Evolutionary conservation across 2,888 invertebrate species (phyloP), one percentile per base, ranked within the genome.

Genomic region (Sarcophaga subvicina): DNA sequence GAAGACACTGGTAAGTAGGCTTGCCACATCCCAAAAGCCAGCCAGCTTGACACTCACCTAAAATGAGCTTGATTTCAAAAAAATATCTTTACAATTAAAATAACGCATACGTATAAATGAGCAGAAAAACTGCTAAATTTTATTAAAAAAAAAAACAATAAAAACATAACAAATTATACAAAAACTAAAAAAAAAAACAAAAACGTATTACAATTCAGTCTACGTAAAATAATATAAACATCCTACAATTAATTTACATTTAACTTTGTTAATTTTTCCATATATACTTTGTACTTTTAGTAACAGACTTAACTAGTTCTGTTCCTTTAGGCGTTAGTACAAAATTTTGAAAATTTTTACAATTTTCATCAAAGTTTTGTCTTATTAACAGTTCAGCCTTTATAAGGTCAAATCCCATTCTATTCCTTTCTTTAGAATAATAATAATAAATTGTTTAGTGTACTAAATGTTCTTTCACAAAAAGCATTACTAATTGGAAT

Each of bases 351-450:
- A 69, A 45, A 47, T 71, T 63, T 63, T 70, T 63, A 71, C 63
- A 70, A 70, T 45, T 72, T 67, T 20, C 62, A 62, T 73, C 62
- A 63, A 73, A 62, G n/a, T 73, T 73, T 45, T 45, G 62, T 62
- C 73, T 47, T 47, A 47, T 47, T 47, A 47, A 47, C 47, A 47
- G 47, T 47, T 80, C 79, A 72, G 71, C 71, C 59, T 80, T 80
- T 72, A 71, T 80, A 37, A 71, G 71, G 37, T 80, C 79, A 59
- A 80, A 80, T 14, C 47, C 45, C 79, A 80, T 80, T 71, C 63
- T 47, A 37, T 79, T 63, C 63, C 79, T 79, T 17, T 71, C 71
- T 71, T 80, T 64, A 3, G 79, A 54, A 37, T 72, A 72, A 22
- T 22, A 22, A 22, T 22, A 22, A 22, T 66, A 80, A 72, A 80